A percentile compares a stretch with the other conserved stretches of the same genome.
Evolutionary conservation across 2,797 vertebrate genomes (phyloP).

Genomic region (Argyrosomus regius): DNA sequence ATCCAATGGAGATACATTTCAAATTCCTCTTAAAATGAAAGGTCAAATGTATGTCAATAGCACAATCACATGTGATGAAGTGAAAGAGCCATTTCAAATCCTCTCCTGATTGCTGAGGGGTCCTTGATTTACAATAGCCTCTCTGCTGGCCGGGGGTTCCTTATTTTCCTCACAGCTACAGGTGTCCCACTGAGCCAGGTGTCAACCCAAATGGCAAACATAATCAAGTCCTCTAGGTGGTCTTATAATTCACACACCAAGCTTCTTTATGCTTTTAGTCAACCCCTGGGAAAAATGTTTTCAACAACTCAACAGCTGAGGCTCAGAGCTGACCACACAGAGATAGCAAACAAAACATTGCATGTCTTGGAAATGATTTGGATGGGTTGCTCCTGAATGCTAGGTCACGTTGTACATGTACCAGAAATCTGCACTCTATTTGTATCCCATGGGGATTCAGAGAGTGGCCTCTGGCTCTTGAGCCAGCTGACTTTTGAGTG

Average conservation of each 20-base stretch:
- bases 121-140: conserved; percentile 26
- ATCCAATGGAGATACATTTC: not conserved
- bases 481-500: not conserved
- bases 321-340: conserved; percentile 19
- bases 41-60: conserved; percentile 33
- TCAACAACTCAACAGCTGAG: conserved; percentile 9
- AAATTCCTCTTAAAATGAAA: conserved; percentile 3
- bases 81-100: conserved; percentile 30
- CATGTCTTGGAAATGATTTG: conserved; percentile 12
- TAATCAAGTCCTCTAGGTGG: conserved; percentile 47
- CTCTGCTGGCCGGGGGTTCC: conserved; percentile 17
- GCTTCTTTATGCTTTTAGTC: conserved; percentile 27
- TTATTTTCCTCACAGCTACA: conserved; percentile 28
- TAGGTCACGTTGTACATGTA: conserved; percentile 6
- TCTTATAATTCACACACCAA: conserved; percentile 44
- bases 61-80: conserved; percentile 31
- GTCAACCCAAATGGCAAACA: conserved; percentile 57
- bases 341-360: conserved; percentile 17
- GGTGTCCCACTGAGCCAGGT: conserved; percentile 51
- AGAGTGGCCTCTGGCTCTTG: not conserved
- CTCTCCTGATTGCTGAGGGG: conserved; percentile 13
- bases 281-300: conserved; percentile 33
- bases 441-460: not conserved
- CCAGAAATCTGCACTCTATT: conserved; percentile 1
- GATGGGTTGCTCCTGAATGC: conserved; percentile 8